Percentiles rank a stretch among this genome's conserved stretches.
Conservation (phyloP, 2,888 invertebrate species). For the Brachyopa scutellaris region DNA sequence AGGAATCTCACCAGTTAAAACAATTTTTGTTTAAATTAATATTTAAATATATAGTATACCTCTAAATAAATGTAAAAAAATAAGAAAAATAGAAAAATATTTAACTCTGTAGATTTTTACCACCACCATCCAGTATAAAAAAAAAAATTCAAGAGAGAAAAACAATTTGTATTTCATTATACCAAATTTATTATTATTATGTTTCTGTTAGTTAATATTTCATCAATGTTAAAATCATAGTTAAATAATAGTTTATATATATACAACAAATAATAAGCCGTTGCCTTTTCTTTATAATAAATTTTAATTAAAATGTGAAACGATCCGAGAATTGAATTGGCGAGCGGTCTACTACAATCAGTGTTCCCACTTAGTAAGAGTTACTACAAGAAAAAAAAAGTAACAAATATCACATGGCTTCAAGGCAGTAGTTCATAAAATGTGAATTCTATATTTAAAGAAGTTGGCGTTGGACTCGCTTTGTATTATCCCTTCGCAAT, state of each 20-base stretch:
- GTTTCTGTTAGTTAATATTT: slow-evolving; percentile 72
- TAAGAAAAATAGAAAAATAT: slow-evolving; percentile 59
- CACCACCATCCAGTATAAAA: slow-evolving; percentile 63
- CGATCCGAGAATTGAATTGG: too few species aligned
- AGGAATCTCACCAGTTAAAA: slow-evolving; percentile 58
- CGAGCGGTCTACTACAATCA: too few species aligned
- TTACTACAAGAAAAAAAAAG: too few species aligned
- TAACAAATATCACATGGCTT: too few species aligned
- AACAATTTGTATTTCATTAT: slow-evolving; percentile 69
- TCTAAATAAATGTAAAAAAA: slow-evolving; percentile 41
- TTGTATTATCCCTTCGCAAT: too few species aligned
- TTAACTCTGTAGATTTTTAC: slow-evolving; percentile 63
- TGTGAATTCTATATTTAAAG: too few species aligned
- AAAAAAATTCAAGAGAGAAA: slow-evolving; percentile 53
- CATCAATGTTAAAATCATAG: slow-evolving; percentile 68
- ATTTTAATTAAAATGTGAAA: not conserved
- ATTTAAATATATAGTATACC: slow-evolving; percentile 46
- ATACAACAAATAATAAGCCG: slow-evolving; percentile 53
- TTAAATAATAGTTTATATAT: slow-evolving; percentile 72
- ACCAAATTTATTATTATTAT: slow-evolving; percentile 69
- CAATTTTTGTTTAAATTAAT: slow-evolving; percentile 29
- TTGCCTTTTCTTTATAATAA: slow-evolving; percentile 68
- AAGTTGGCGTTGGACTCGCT: too few species aligned
- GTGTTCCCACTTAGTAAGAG: too few species aligned
- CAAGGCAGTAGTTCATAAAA: too few species aligned